These are phyloP conservation scores for Hippopotamyrus pictus DNA, from an alignment of 2,797 vertebrate species.

Conservation along the genomic window DNA sequence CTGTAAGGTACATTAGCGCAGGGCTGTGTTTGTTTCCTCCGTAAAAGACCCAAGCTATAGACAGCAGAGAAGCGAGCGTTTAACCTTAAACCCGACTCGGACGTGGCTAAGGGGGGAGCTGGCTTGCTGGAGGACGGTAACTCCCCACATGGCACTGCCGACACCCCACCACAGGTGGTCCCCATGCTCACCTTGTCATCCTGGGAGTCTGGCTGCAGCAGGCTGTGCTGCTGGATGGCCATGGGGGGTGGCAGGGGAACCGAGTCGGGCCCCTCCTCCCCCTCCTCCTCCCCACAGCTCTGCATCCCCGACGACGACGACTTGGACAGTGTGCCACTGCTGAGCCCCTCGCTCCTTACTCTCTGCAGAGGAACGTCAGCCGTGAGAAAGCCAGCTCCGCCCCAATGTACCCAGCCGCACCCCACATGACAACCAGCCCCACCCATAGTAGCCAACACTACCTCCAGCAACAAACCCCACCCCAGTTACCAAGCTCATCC, in stretches of 20 bases:
- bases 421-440: neutral
- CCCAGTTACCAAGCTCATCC: neutral
- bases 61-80: neutral
- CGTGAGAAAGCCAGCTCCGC: neutral
- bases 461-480: neutral
- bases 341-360: slow-evolving; percentile 90
- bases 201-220: slow-evolving; percentile 91
- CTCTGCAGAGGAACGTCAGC: slow-evolving; percentile 63
- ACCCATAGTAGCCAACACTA: neutral
- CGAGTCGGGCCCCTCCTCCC: slow-evolving; percentile 87
- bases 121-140: neutral
- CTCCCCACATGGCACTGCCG: neutral
- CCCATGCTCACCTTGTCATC: slow-evolving; percentile 87
- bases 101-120: neutral
- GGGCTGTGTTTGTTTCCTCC: neutral
- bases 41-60: neutral
- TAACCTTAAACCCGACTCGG: neutral
- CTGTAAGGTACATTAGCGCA: neutral
- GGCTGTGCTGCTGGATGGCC: slow-evolving; percentile 98
- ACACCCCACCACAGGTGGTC: neutral
- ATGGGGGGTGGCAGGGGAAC: slow-evolving; percentile 94
- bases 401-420: neutral
- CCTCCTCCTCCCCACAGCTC: slow-evolving; percentile 97
- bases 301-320: slow-evolving; percentile 98
- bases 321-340: slow-evolving; percentile 94